phyloP scores from a whole-genome alignment of 2,113 vertebrate species.

The Periophthalmus modestus region DNA sequence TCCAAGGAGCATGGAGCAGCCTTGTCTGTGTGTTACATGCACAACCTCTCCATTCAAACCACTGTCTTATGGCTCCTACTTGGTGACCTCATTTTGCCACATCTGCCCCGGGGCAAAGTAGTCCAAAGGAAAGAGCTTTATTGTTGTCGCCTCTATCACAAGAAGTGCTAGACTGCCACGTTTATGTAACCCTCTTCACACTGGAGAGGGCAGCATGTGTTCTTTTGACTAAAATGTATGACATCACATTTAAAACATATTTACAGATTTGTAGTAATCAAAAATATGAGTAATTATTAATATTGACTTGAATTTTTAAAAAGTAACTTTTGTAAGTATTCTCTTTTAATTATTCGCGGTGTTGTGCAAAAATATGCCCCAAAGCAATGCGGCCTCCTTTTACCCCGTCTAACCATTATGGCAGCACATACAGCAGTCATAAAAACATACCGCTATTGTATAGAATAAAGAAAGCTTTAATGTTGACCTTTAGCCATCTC shows the following conservation, averaged over 20 bases:
- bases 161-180: background rate
- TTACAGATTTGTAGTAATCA: constrained; percentile 7
- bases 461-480: constrained; percentile 10
- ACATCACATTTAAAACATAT: background rate
- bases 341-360: constrained; percentile 35
- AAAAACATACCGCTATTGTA: background rate
- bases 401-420: constrained; percentile 29
- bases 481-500: constrained; percentile 12
- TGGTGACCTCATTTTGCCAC: constrained; percentile 55
- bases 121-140: constrained; percentile 45
- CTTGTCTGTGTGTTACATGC: constrained; percentile 6
- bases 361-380: constrained; percentile 23
- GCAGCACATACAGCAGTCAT: background rate
- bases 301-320: background rate
- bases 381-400: constrained; percentile 36
- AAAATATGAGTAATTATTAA: background rate
- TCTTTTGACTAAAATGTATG: background rate
- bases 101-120: constrained; percentile 39
- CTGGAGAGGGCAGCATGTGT: background rate
- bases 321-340: background rate
- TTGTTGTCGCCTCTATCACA: constrained; percentile 26
- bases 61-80: constrained; percentile 33
- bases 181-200: constrained; percentile 7
- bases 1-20: background rate
- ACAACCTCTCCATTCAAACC: constrained; percentile 47